Evolutionary conservation across 2,888 invertebrate genomes (phyloP), one percentile per base, ranked within the genome.

Genomic region (Brachylomia viminalis): DNA sequence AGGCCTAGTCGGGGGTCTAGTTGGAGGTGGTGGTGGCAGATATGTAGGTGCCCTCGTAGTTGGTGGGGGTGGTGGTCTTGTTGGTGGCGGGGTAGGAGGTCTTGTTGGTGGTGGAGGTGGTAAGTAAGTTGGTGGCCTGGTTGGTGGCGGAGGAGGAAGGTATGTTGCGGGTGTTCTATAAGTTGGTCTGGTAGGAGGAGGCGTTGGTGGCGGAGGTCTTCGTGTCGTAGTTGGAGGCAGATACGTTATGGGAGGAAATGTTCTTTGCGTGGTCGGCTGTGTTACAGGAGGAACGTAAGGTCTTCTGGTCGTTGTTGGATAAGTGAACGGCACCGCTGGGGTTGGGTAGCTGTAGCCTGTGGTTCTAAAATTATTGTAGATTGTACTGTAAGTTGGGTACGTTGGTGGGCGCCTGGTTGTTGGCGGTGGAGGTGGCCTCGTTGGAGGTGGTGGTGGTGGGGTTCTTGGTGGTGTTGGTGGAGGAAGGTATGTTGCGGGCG

Each of bases 271-370:
- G 13, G 78, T 79, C 2, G 79, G 66, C 33, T 78, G 79, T n/a
- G 81, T 80, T 33, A 72, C 64, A 33, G 79, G 78, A 38, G 79
- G 79, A 33, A 78, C 33, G 20, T 78, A 78, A 1, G 80, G 80
- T 13, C 65, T 77, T 38, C 64, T 69, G 6, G 80, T 80, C 5
- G 89, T 84, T 0, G 89, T 85, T 59, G 88, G 86, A 59, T 86
- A 87, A 30, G 88, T 85, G 10, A 87, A 88, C 0, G 86, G 70
- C 10, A 84, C 70, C 42, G 49, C 42, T 80, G 89, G 70, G 75
- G 86, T 82, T 20, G 86, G 89, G 72, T 90, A 90, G 7, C 75
- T 84, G 59, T 90, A 90, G 0, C 90, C 90, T 10, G 89, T 90
- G 0, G 89, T 89, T 78, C 86, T 86, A 61, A 82, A 80, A 7